These are phyloP conservation scores for Tetranychus truncatus DNA, from an alignment of 2,888 invertebrate species.

Conservation along the genomic window DNA sequence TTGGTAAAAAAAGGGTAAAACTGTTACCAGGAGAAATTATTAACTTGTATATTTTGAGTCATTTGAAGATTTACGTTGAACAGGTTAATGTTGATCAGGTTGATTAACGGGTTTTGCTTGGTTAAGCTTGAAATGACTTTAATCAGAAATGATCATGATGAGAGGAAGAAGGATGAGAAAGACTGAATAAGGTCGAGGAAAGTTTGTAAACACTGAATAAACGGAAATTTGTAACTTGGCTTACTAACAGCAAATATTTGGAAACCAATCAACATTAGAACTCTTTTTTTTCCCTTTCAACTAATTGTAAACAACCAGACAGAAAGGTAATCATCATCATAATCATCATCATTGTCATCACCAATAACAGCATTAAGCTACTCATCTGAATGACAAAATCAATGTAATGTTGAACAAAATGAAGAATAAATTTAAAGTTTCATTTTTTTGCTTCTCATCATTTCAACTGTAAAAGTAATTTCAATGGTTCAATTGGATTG, in stretches of 20 bases:
- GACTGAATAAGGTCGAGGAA: background rate
- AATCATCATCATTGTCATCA: no score
- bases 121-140: background rate
- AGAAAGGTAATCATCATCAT: background rate
- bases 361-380: no score
- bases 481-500: no score
- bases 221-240: constrained; percentile 1
- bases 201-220: background rate
- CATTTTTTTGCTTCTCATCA: no score
- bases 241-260: background rate
- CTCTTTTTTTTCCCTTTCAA: background rate
- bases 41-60: background rate
- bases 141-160: background rate
- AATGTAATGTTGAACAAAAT: background rate
- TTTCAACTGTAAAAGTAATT: no score
- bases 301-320: background rate
- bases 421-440: background rate
- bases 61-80: background rate
- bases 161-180: background rate
- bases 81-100: background rate
- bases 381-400: background rate
- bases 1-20: no score
- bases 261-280: background rate
- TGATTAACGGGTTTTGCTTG: background rate
- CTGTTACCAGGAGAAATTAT: background rate